Evolutionary conservation across 2,113 vertebrate species (phyloP), one percentile per base, ranked within the genome.

Genomic region (Hyperopisus bebe): DNA sequence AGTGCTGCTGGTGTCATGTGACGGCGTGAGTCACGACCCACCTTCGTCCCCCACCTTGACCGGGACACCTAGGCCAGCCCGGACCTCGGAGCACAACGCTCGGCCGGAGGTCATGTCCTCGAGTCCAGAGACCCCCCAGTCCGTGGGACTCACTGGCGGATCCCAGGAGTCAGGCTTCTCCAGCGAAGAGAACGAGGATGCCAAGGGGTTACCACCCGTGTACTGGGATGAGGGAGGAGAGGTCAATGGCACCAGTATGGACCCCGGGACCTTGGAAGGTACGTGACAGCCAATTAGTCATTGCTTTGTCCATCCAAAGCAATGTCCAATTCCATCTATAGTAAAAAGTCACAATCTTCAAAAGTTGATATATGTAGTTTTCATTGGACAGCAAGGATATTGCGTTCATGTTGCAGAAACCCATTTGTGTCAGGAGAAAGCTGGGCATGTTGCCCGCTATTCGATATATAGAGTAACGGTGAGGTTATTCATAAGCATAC

Each of bases 141-240:
- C 93, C 94, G 92, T 94, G 88, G 70, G 91, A 85, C 90, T 94
- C 0, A 90, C 89, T 0, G 95, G 95, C 5, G 93, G 93, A 53
- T 97, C 97, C 15, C 96, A 96, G 0, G 98, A 98, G 90, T 99
- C 98, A 0, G 97, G 98, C 89, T 97, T 97, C 92, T 96, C 97
- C 90, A 97, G 96, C 0, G 96, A 96, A 9, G 98, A 99, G 93
- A 95, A 94, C 0, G 98, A 98, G 53, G 98, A 98, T 82, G 95
- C 95, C 87, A 96, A 95, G 87, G 93, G 94, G 17, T 90, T 95
- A 11, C 95, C 96, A 90, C 94, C 95, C 0, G 94, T 96, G 90
- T 96, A 96, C 91, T 97, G 96, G 96, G 96, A 96, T 87, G 95
- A 95, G 90, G 95, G 94, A 1, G 94, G 93, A 24, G 95, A 95